A percentile compares a stretch with the other conserved stretches of the same genome.
Conservation (phyloP, 1,140 invertebrate genomes). For the Telenomus remus region DNA sequence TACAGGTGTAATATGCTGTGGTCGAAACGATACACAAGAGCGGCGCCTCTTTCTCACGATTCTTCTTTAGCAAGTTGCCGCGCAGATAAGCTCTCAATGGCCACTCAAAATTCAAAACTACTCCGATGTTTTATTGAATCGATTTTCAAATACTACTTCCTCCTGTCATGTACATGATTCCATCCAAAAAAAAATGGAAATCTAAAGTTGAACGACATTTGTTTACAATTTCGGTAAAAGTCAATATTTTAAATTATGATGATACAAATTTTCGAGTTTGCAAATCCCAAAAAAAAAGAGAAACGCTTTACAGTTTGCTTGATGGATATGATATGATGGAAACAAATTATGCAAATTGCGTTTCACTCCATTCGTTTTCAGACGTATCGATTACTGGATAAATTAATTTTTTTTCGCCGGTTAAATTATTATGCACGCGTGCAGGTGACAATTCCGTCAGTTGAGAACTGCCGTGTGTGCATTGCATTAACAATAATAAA, state of each 20-base stretch:
- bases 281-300: too few species aligned
- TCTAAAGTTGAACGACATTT: too few species aligned
- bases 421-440: constrained; percentile 10
- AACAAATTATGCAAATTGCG: too few species aligned
- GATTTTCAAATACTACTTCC: constrained; percentile 21
- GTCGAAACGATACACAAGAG: constrained; percentile 53
- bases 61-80: constrained; percentile 39
- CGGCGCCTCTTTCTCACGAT: constrained; percentile 61
- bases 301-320: too few species aligned
- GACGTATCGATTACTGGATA: neutral
- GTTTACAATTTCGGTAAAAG: too few species aligned
- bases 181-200: too few species aligned
- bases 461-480: constrained; percentile 31
- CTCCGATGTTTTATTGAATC: constrained; percentile 40
- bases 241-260: too few species aligned
- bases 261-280: neutral
- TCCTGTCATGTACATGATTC: neutral
- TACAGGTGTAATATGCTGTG: constrained; percentile 64
- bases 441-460: constrained; percentile 42
- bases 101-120: constrained; percentile 51
- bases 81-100: constrained; percentile 35
- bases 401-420: neutral
- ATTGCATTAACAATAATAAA: constrained; percentile 31
- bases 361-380: neutral
- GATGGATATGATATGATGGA: too few species aligned